A percentile compares a stretch with the other conserved stretches of the same genome.
Conservation (phyloP, 2,888 invertebrate genomes). For the Eupithecia insigniata region DNA sequence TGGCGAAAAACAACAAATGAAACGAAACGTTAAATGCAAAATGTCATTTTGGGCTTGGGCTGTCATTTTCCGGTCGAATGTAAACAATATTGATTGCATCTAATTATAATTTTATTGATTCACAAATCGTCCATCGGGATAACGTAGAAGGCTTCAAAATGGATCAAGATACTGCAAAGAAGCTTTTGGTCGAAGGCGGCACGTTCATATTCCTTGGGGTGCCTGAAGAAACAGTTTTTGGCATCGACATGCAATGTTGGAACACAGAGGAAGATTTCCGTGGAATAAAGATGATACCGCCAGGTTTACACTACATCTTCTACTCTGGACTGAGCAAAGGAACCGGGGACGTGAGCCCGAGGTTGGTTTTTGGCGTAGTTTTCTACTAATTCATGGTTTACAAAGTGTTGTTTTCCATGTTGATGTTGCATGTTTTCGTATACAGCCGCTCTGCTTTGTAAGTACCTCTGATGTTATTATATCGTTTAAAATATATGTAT, state of each 20-base stretch:
- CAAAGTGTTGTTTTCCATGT: neutral
- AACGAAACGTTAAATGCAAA: neutral
- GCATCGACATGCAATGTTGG: slow-evolving; percentile 94
- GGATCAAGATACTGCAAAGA: slow-evolving; percentile 90
- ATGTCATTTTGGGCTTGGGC: slow-evolving; percentile 2
- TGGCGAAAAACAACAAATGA: neutral
- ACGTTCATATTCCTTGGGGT: slow-evolving; percentile 93
- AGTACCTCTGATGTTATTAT: neutral
- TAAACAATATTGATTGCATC: slow-evolving; percentile 56
- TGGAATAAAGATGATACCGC: slow-evolving; percentile 99
- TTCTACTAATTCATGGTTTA: neutral
- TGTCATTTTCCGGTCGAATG: slow-evolving; percentile 34
- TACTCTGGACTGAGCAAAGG: slow-evolving; percentile 88
- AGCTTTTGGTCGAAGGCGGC: slow-evolving; percentile 91
- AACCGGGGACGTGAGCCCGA: slow-evolving; percentile 87
- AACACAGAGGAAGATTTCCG: slow-evolving; percentile 95
- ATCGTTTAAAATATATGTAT: no score
- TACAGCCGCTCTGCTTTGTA: neutral
- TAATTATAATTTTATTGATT: slow-evolving; percentile 59
- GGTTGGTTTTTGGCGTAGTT: slow-evolving; percentile 65
- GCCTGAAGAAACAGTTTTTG: slow-evolving; percentile 96
- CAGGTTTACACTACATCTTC: slow-evolving; percentile 97
- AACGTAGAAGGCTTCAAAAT: slow-evolving; percentile 73
- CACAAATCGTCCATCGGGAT: slow-evolving; percentile 22
- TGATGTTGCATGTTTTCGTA: neutral